Base-by-base conservation (phyloP, 2,113 vertebrate genomes). In the Mus musculus region DNA sequence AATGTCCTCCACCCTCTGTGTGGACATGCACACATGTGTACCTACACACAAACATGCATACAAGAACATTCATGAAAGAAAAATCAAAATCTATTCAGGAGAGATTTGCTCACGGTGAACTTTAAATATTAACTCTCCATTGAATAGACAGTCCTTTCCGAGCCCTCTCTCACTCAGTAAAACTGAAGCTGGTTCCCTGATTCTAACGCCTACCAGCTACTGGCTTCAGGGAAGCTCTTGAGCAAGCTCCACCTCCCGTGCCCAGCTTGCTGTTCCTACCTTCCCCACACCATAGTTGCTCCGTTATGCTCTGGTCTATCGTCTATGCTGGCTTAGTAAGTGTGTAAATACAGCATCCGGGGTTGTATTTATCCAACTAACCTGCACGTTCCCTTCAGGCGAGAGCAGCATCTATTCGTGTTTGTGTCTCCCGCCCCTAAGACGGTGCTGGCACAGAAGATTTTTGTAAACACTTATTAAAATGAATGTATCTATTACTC, bases 391-490 rank as follows among this genome's bases (percentile, higher is more conserved):
- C 84, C 88, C 93, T 89, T 78, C 63, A 8, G 86, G n/a, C 54
- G 69, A 91, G 28, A 86, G 67, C 24, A 54, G 71, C 7, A 42
- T 54, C 75, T 87, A 67, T 24, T 96, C 75, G 73, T 59, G 49
- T 92, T 59, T 39, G 72, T 87, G 67, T 87, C 5, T 2, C 61
- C 42, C 52, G 26, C 28, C 94, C 49, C 89, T 89, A 71, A 75
- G 20, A 72, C 30, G 52, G 28, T 3, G 13, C 39, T 36, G 61
- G 72, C 67, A 92, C 0, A 72, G 16, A 67, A 81, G 88, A 67
- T 65, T 28, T 54, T 10, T 81, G 81, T 36, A 97, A 94, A 96
- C 59, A 54, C 88, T 65, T 86, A 94, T 54, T 90, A 96, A 95
- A 94, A 93, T 61, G 78, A 94, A 93, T 42, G 80, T 56, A 90